phyloP scores from a whole-genome alignment of 1,140 invertebrate genomes.

The Procambarus clarkii region DNA sequence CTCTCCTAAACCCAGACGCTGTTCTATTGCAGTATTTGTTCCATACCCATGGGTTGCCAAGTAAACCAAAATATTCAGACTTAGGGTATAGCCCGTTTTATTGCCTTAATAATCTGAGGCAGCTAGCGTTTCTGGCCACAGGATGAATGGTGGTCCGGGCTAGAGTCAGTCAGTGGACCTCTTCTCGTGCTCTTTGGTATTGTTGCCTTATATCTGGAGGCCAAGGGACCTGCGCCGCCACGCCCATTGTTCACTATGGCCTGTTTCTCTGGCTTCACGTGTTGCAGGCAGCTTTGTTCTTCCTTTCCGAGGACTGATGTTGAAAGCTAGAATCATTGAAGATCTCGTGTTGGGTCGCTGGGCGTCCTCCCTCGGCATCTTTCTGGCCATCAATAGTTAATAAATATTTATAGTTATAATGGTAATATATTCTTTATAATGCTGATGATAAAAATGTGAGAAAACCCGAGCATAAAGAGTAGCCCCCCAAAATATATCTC shows the following conservation, averaged over 20 bases:
- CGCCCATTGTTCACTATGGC: background rate
- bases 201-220: conserved; percentile 68
- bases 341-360: conserved; percentile 22
- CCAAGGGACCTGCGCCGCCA: conserved; percentile 46
- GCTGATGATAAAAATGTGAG: conserved; percentile 63
- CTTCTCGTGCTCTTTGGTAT: conserved; percentile 71
- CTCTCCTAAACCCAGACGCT: conserved; percentile 46
- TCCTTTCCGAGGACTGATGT: background rate
- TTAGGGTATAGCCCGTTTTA: background rate
- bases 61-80: background rate
- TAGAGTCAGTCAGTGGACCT: conserved; percentile 55
- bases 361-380: conserved; percentile 55
- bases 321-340: background rate
- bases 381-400: conserved; percentile 71
- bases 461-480: conserved; percentile 65
- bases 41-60: too few relatives aligned
- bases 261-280: conserved; percentile 3
- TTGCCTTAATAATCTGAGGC: background rate
- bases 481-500: conserved; percentile 66
- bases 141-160: conserved; percentile 20
- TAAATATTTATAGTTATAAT: conserved; percentile 71
- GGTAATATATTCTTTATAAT: conserved; percentile 72
- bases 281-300: background rate
- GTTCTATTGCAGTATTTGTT: background rate
- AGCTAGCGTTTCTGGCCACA: conserved; percentile 8